Conservation (phyloP, 2,113 vertebrate species). For the Cochlearius cochlearius region DNA sequence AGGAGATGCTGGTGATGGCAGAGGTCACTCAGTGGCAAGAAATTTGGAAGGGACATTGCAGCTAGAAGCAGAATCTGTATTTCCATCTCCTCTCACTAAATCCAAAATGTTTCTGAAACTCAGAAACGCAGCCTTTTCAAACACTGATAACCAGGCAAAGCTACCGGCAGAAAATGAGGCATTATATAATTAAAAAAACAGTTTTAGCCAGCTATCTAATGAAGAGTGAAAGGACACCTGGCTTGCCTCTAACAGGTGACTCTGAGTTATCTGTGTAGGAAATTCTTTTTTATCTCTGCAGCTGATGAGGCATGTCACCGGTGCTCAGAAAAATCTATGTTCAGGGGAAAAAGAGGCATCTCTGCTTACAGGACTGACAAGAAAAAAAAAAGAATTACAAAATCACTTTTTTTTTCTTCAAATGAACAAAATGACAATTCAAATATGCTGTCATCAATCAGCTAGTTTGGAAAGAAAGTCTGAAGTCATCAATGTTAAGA, state of each 20-base stretch:
- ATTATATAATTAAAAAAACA: neutral
- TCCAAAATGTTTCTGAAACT: neutral
- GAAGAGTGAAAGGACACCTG: neutral
- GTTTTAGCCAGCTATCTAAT: neutral
- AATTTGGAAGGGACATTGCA: neutral
- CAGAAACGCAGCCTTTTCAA: neutral
- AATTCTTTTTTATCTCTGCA: neutral
- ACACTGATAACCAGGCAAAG: neutral
- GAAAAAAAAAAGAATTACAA: neutral
- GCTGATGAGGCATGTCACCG: neutral
- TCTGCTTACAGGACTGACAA: neutral
- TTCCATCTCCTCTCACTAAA: neutral
- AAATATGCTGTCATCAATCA: neutral
- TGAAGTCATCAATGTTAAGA: neutral
- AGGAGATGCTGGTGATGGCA: neutral
- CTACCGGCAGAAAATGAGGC: neutral
- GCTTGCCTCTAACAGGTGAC: neutral
- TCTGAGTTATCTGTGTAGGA: neutral
- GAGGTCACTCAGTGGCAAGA: neutral
- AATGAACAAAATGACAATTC: neutral
- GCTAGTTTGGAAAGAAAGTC: neutral
- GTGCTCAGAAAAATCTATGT: neutral
- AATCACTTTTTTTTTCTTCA: neutral
- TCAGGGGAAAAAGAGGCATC: neutral
- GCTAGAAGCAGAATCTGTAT: neutral